Conservation (phyloP, 1,140 invertebrate genomes). For the Glossosoma conforme region DNA sequence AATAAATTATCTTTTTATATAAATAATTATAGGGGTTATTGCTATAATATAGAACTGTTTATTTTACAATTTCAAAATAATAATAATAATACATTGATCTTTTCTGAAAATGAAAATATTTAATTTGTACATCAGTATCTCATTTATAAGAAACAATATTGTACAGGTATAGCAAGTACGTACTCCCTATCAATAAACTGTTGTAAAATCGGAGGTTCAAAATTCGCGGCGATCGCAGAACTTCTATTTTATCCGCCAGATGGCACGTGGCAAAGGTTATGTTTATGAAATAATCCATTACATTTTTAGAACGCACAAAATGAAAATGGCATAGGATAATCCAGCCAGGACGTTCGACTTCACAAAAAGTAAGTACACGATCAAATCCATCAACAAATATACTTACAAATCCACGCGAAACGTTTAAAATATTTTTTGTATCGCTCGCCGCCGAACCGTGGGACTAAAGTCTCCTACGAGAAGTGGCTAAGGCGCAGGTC, state of each 20-base stretch:
- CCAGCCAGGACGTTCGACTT: constrained; percentile 5
- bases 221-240: no score
- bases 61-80: no score
- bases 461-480: constrained; percentile 42
- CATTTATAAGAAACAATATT: no score
- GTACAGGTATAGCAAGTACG: no score
- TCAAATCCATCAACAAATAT: constrained; percentile 6
- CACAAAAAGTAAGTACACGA: constrained; percentile 15
- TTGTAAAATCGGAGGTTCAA: constrained; percentile 3
- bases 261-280: constrained; percentile 11
- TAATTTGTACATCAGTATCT: no score
- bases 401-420: constrained; percentile 10
- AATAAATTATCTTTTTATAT: no score
- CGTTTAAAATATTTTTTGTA: constrained; percentile 30
- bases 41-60: no score
- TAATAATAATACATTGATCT: no score
- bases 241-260: constrained; percentile 16
- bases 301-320: constrained; percentile 23
- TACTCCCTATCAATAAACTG: background rate
- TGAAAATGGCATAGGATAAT: constrained; percentile 16
- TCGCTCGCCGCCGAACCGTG: constrained; percentile 41
- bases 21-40: no score
- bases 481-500: constrained; percentile 24
- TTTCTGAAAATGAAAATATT: no score
- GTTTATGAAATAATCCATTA: constrained; percentile 26